phyloP scores from a whole-genome alignment of 2,888 invertebrate genomes.

The Callimorpha dominula region DNA sequence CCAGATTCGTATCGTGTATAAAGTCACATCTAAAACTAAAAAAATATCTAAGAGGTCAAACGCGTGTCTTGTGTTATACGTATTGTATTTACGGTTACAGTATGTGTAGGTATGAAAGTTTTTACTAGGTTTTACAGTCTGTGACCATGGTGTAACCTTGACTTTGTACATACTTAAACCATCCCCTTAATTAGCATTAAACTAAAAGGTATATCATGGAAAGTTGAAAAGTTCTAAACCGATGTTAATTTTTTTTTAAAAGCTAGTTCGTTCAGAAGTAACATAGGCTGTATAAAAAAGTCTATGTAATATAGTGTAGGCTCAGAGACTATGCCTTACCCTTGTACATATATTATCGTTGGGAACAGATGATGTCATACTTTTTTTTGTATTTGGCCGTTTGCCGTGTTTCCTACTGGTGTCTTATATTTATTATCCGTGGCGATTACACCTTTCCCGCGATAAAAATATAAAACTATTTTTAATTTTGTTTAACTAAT shows the following conservation, averaged over 20 bases:
- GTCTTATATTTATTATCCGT: slow-evolving; percentile 13
- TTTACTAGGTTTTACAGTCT: too few relatives aligned
- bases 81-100: neutral
- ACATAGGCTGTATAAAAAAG: too few relatives aligned
- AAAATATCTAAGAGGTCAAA: neutral
- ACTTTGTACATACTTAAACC: too few relatives aligned
- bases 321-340: neutral
- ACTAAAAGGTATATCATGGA: too few relatives aligned
- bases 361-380: neutral
- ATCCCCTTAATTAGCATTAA: too few relatives aligned
- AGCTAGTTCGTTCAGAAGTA: too few relatives aligned
- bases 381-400: slow-evolving; percentile 4
- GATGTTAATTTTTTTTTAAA: too few relatives aligned
- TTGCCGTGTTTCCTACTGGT: neutral
- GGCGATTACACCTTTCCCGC: neutral
- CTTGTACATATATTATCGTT: neutral
- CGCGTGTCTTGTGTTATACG: neutral
- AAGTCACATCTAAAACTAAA: neutral
- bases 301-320: too few relatives aligned
- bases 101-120: too few relatives aligned
- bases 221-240: too few relatives aligned
- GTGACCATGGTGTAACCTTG: too few relatives aligned
- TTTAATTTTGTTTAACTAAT: slow-evolving; percentile 1
- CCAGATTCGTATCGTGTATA: neutral
- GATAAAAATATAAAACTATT: slow-evolving; percentile 3